Base-by-base conservation (phyloP, 2,797 vertebrate species). In the Bovichtus diacanthus region DNA sequence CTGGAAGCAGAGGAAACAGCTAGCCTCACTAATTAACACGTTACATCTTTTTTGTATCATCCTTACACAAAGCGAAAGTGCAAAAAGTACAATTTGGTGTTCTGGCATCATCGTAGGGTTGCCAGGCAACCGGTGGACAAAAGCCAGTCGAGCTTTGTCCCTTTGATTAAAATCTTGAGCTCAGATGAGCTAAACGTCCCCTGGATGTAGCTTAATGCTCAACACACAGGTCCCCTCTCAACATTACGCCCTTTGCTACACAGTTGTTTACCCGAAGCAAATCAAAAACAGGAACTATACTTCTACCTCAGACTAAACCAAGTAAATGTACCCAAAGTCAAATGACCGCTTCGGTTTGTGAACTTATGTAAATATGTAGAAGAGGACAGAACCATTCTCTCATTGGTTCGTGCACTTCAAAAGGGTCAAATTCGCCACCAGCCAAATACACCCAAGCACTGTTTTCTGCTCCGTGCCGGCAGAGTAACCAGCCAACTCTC, bases 381-480 rank as follows among this genome's bases (percentile, higher is more conserved):
- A 39, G 71, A 56, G 15, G 25, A 39, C 18, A 47, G n/a, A 73
- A 44, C 36, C 12, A 9, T 23, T 44, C 16, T 47, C 51, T 67
- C 34, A 29, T 3, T 38, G 64, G 54, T 23, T 12, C 21, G 21
- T 31, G 29, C 9, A 19, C 15, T 34, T 69, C n/a, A n/a, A n/a
- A n/a, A n/a, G n/a, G n/a, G n/a, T n/a, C n/a, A n/a, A n/a, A n/a
- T n/a, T n/a, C n/a, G n/a, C n/a, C n/a, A n/a, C n/a, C n/a, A n/a
- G n/a, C n/a, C n/a, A n/a, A n/a, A n/a, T n/a, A 64, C 60, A 49
- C 41, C 43, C 55, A 60, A 31, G 38, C 38, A 36, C 15, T 2
- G 27, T 51, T 36, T 73, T 50, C 62, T 19, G 79, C 44, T 67
- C 36, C 34, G 34, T 64, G 54, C 65, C 74, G 64, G 68, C 66